Conservation (phyloP, 2,888 invertebrate species). For the Hirtodrosophila confusa region DNA sequence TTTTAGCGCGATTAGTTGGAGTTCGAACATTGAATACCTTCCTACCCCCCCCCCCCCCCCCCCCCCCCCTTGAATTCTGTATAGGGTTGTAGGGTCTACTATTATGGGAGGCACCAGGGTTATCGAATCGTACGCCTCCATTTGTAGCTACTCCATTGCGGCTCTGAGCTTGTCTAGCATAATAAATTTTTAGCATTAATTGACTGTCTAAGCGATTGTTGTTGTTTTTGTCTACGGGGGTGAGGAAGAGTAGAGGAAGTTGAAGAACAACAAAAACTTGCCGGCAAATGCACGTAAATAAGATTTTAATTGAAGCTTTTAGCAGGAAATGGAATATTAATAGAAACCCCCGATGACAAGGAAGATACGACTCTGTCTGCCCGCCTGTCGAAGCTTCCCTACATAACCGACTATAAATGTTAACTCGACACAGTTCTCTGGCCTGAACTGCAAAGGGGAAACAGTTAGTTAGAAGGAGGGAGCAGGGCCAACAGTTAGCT, state of each 20-base stretch:
- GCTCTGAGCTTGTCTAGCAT: constrained; percentile 18
- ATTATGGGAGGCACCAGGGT: too few relatives aligned
- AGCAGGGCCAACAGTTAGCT: constrained; percentile 12
- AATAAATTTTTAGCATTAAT: constrained; percentile 56
- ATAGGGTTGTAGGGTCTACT: too few relatives aligned
- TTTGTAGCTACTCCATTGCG: background rate
- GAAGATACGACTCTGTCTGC: background rate
- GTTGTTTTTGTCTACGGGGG: constrained; percentile 4
- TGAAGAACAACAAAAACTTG: constrained; percentile 2
- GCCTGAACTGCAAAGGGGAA: constrained; percentile 3
- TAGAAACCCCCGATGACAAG: constrained; percentile 40
- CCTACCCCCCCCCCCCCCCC: too few relatives aligned
- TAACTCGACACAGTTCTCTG: constrained; percentile 18
- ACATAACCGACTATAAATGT: background rate
- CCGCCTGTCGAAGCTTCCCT: background rate
- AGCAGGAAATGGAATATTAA: constrained; percentile 76
- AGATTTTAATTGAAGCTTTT: constrained; percentile 73
- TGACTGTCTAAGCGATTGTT: constrained; percentile 32
- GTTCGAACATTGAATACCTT: background rate
- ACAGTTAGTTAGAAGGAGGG: too few relatives aligned
- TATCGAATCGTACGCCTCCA: too few relatives aligned
- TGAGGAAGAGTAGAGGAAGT: background rate
- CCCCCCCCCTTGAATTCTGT: too few relatives aligned
- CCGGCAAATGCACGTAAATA: constrained; percentile 55
- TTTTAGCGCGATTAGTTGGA: constrained; percentile 60